Conservation (phyloP, 2,113 vertebrate genomes). For the Sylvilagus bachmani region DNA sequence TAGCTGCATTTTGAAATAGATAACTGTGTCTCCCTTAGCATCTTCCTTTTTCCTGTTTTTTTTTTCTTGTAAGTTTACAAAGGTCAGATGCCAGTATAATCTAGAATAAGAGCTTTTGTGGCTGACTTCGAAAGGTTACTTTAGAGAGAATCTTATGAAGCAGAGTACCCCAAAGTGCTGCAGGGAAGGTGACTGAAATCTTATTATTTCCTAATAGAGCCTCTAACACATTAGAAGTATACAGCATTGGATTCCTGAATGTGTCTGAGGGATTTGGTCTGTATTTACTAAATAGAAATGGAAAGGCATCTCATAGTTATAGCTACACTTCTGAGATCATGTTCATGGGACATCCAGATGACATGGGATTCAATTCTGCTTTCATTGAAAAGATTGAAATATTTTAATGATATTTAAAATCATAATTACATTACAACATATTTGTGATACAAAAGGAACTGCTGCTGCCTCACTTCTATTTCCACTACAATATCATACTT, state of each 20-base stretch:
- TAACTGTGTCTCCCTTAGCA: constrained; percentile 81
- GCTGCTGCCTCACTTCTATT: not conserved
- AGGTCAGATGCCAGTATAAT: constrained; percentile 85
- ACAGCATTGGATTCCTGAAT: not conserved
- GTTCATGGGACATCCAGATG: not conserved
- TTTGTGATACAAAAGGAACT: not conserved
- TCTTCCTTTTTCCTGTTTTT: constrained; percentile 79
- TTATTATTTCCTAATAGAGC: constrained; percentile 67
- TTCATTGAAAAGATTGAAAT: not conserved
- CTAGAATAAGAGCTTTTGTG: constrained; percentile 84
- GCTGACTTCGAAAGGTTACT: constrained; percentile 86
- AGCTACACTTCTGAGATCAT: not conserved
- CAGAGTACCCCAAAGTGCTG: constrained; percentile 62
- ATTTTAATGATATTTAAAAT: not conserved
- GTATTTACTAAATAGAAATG: constrained; percentile 31
- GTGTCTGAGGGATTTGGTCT: not conserved
- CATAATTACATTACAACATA: not conserved
- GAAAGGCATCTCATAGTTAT: not conserved
- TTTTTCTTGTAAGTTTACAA: constrained; percentile 83
- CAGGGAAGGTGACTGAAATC: constrained; percentile 53
- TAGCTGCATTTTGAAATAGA: constrained; percentile 79
- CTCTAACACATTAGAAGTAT: constrained; percentile 13
- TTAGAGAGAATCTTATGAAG: constrained; percentile 68
- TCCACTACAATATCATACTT: not conserved
- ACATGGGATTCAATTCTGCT: not conserved